Evolutionary conservation across 2,113 vertebrate genomes (phyloP).

Genomic region (Eonycteris spelaea): DNA sequence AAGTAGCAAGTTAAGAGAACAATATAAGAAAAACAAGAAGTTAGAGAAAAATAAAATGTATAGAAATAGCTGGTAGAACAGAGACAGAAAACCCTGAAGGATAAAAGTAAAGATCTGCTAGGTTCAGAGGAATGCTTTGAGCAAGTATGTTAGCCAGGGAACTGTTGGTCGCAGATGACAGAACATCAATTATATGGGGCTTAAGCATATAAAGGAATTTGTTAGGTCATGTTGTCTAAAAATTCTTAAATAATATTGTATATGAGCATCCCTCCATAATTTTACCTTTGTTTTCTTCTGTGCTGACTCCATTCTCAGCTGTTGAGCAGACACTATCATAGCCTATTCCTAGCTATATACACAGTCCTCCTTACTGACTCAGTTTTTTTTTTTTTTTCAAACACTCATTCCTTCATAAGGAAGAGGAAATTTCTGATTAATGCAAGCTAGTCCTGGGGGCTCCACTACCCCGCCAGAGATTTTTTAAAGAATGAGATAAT

Average conservation of each 20-base stretch:
- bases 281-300: not conserved
- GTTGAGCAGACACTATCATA: not conserved
- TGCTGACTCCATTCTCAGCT: not conserved
- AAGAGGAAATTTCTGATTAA: not conserved
- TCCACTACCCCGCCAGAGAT: not conserved
- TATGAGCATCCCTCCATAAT: not conserved
- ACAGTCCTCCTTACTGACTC: not conserved
- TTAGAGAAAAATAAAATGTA: not conserved
- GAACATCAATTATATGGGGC: not conserved
- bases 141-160: not conserved
- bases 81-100: not conserved
- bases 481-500: not conserved
- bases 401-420: not conserved
- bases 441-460: not conserved
- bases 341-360: not conserved
- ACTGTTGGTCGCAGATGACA: not conserved
- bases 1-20: not conserved
- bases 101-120: constrained; percentile 13
- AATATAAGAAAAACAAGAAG: not conserved
- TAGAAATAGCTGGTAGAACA: not conserved
- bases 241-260: not conserved
- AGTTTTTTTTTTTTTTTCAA: not conserved
- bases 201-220: constrained; percentile 9
- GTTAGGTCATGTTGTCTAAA: not conserved
- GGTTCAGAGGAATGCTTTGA: constrained; percentile 8